Percentiles rank a stretch among this genome's conserved stretches.
Evolutionary conservation across 2,113 vertebrate species (phyloP).

Genomic region (Macaca fascicularis): T2T-MFA8v1.1 NC_088376.1:94133501-94134000

Average conservation of each 20-base stretch:
- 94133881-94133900: conserved; percentile 8
- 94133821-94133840: neutral
- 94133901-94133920: neutral
- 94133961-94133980: neutral
- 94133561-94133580: neutral
- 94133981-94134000: neutral
- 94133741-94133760: neutral
- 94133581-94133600: neutral
- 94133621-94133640: conserved; percentile 16
- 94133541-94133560: neutral
- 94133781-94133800: conserved; percentile 4
- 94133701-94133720: neutral
- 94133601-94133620: neutral
- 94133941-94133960: neutral
- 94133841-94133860: conserved; percentile 17
- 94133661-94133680: neutral
- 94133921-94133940: neutral
- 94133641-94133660: neutral
- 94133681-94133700: neutral
- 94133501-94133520: neutral
- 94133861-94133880: neutral
- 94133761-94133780: neutral
- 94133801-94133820: neutral
- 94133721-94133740: neutral
- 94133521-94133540: neutral